Evolutionary conservation across 1,140 invertebrate genomes (phyloP), one percentile per base, ranked within the genome.

Genomic region (Papilio aristodemus): DNA sequence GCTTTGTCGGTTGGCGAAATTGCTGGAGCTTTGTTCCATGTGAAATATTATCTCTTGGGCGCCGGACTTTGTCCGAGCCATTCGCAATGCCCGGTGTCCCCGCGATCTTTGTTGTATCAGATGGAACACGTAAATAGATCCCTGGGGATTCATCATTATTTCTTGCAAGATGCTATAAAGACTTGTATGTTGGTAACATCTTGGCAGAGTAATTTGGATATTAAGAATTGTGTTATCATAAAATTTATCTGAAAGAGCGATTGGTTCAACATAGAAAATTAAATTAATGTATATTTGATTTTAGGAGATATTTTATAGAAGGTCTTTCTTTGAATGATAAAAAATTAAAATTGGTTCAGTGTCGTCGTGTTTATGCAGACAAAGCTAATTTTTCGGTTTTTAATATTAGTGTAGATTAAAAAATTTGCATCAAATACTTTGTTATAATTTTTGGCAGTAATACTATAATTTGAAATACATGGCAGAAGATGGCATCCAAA

Each of bases 1-100:
- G 83, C 85, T 87, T 86, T 90, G 88, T 89, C 86, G 86, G 86
- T 79, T 80, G 76, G 81, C 78, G 80, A 83, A 80, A 79, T 83
- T 79, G 85, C 83, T 80, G 76, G 78, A 78, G 81, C 81, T 87
- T 87, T 89, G 85, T 89, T 89, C 80, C 76, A 79, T 78, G 81
- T 86, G 79, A 86, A 86, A 86, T 87, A 87, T 87, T 86, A 87
- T 87, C 83, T 83, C 76, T 74, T 75, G 70, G 19, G 77, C 70
- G 70, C 59, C 68, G 74, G 75, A 76, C 77, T 75, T 73, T 79
- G 73, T 73, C 38, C 62, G 70, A 60, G 62, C 57, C 62, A 71
- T 67, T 71, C 70, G 41, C 68, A 59, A 54, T 69, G 27, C 71
- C 70, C 70, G 73, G 68, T 46, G 69, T 75, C 69, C 74, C 74